Evolutionary conservation across 2,797 vertebrate species (phyloP).

Genomic region (Sardinella longiceps): DNA sequence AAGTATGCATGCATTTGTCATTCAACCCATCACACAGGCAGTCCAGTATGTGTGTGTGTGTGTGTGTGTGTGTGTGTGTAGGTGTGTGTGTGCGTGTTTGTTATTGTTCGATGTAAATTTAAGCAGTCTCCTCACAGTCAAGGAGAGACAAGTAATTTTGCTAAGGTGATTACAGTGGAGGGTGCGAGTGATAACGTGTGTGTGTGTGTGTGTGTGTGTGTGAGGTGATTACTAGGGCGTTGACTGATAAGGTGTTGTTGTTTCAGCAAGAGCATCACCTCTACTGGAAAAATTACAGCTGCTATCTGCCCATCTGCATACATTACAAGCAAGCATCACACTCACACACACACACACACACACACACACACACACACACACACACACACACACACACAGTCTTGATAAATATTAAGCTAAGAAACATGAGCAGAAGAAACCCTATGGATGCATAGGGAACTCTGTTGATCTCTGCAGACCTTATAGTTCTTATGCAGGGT

Average conservation of each 20-base stretch:
- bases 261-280: constrained; percentile 1
- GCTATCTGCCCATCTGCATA: background rate
- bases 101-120: background rate
- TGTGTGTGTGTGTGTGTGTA: background rate
- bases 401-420: too few relatives aligned
- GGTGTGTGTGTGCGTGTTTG: background rate
- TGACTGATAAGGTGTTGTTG: constrained; percentile 13
- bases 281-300: background rate
- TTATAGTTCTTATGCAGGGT: too few relatives aligned
- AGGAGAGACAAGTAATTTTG: background rate
- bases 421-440: too few relatives aligned
- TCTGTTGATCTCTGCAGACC: too few relatives aligned
- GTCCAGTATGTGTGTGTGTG: background rate
- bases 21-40: background rate
- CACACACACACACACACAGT: too few relatives aligned
- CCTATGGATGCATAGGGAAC: too few relatives aligned
- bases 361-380: constrained; percentile 24
- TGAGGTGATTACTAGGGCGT: background rate
- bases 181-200: background rate
- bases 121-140: background rate
- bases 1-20: background rate
- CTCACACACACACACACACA: background rate
- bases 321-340: background rate
- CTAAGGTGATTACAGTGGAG: background rate
- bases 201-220: constrained; percentile 7